Conservation (phyloP, 2,113 vertebrate species). For the Hypomesus transpacificus region DNA sequence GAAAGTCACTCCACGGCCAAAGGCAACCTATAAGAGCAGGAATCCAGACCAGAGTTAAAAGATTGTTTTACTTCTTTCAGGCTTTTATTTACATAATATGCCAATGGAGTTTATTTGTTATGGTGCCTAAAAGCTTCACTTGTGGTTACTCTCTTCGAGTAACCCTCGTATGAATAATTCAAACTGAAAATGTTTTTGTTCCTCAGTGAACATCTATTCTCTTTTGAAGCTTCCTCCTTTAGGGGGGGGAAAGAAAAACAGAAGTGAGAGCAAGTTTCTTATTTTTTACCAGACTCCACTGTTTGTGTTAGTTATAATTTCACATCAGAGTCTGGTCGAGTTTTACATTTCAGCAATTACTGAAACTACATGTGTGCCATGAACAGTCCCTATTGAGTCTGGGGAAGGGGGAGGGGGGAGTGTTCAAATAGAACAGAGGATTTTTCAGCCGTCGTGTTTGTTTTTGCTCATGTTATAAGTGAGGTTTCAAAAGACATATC, state of each 20-base stretch:
- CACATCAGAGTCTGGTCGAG: conserved; percentile 62
- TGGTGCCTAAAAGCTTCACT: conserved; percentile 61
- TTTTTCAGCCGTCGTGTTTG: conserved; percentile 74
- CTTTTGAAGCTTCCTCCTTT: conserved; percentile 48
- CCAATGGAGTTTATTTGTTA: conserved; percentile 66
- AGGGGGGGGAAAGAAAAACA: conserved; percentile 40
- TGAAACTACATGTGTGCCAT: conserved; percentile 65
- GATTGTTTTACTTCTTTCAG: conserved; percentile 55
- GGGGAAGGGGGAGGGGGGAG: conserved; percentile 40
- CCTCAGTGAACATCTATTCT: conserved; percentile 29
- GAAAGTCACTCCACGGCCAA: conserved; percentile 51
- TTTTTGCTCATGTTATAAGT: conserved; percentile 75
- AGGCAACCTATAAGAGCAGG: conserved; percentile 48
- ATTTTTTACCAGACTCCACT: conserved; percentile 44
- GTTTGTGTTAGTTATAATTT: conserved; percentile 72
- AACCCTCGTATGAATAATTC: conserved; percentile 59
- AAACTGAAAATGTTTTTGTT: conserved; percentile 63
- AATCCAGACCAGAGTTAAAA: conserved; percentile 49
- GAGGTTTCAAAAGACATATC: conserved; percentile 75
- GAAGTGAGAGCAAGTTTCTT: conserved; percentile 53
- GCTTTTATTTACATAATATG: conserved; percentile 64
- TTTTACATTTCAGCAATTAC: conserved; percentile 72
- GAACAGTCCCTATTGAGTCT: conserved; percentile 73
- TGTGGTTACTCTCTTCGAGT: conserved; percentile 61
- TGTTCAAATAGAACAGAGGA: conserved; percentile 62